Evolutionary conservation across 2,888 invertebrate genomes (phyloP).

Genomic region (Heliconius hortense): DNA sequence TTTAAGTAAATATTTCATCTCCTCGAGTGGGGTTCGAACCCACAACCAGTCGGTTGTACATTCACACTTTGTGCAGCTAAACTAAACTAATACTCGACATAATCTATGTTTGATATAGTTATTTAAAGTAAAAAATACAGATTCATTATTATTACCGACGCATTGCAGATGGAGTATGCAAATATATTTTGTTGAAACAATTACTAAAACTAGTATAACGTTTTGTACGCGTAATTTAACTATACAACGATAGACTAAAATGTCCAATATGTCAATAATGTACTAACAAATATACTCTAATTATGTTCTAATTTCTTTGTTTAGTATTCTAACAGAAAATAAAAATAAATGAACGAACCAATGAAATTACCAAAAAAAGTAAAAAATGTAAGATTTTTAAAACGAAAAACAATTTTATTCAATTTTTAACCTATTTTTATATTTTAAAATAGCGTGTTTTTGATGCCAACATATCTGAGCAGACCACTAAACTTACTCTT

Average conservation of each 20-base stretch:
- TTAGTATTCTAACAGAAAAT: background rate
- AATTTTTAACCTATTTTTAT: too few relatives aligned
- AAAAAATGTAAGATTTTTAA: too few relatives aligned
- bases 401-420: too few relatives aligned
- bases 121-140: background rate
- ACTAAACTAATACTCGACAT: background rate
- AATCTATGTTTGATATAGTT: background rate
- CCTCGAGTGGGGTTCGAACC: too few relatives aligned
- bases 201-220: constrained; percentile 14
- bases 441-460: background rate
- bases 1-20: too few relatives aligned
- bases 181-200: constrained; percentile 21
- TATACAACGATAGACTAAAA: background rate
- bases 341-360: background rate
- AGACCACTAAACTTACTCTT: background rate
- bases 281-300: background rate
- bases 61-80: background rate
- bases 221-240: constrained; percentile 18
- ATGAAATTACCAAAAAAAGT: background rate
- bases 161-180: constrained; percentile 23
- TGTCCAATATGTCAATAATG: constrained; percentile 5
- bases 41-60: too few relatives aligned
- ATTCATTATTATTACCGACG: constrained; percentile 18
- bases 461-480: background rate
- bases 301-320: background rate